Conservation (phyloP, 2,888 invertebrate genomes). For the Eudemis profundana region DNA sequence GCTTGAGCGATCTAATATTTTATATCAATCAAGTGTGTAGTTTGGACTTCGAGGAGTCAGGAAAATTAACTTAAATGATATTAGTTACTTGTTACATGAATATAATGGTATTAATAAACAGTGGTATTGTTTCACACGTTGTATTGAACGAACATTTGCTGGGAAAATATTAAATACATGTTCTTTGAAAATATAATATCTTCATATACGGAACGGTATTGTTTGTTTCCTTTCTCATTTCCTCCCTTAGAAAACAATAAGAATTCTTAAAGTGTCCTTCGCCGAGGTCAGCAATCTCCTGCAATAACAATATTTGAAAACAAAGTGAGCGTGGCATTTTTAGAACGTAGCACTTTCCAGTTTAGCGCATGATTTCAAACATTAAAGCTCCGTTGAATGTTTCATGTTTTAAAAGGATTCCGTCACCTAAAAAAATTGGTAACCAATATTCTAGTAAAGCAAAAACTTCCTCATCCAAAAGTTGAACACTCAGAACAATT, state of each 20-base stretch:
- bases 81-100: constrained; percentile 82
- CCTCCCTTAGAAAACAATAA: constrained; percentile 46
- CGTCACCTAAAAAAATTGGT: no score
- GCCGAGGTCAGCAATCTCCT: no score
- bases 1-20: constrained; percentile 65
- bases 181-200: constrained; percentile 85
- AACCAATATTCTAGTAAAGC: no score
- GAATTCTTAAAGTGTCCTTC: no score
- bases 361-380: no score
- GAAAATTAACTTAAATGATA: constrained; percentile 76
- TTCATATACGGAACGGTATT: constrained; percentile 72
- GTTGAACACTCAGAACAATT: no score
- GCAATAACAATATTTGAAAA: no score
- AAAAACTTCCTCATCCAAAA: no score
- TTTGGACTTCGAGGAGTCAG: constrained; percentile 65
- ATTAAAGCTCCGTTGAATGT: no score
- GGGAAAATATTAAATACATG: constrained; percentile 78
- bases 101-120: constrained; percentile 73
- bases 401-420: no score
- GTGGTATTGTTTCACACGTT: constrained; percentile 81
- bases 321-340: no score
- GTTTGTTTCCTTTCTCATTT: constrained; percentile 50
- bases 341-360: no score
- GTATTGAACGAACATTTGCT: constrained; percentile 81
- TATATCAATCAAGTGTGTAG: constrained; percentile 79